Conservation (phyloP, 2,113 vertebrate genomes). For the Stigmatopora argus region DNA sequence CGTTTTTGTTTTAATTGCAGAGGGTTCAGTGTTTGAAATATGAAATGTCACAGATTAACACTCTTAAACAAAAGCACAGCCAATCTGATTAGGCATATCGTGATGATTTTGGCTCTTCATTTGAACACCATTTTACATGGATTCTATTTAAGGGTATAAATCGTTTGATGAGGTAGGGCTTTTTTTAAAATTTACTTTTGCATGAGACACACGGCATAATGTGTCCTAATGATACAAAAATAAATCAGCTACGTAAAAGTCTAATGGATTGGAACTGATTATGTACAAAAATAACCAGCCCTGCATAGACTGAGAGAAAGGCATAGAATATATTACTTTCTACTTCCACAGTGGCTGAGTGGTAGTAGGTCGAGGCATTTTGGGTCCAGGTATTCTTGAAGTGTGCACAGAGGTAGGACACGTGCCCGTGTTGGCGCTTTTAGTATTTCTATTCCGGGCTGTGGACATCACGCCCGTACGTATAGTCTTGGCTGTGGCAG, state of each 20-base stretch:
- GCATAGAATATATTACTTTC: conserved; percentile 16
- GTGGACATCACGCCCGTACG: conserved; percentile 68
- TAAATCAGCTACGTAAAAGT: conserved; percentile 12
- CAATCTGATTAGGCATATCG: conserved; percentile 4
- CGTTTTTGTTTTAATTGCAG: conserved; percentile 17
- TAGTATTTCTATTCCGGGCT: conserved; percentile 61
- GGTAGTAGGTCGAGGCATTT: conserved; percentile 57
- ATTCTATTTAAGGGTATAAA: conserved; percentile 60
- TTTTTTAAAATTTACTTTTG: conserved; percentile 21
- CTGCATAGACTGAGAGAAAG: conserved; percentile 11
- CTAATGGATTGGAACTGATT: conserved; percentile 4
- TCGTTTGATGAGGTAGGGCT: conserved; percentile 63
- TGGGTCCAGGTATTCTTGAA: conserved; percentile 57
- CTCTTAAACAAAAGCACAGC: conserved; percentile 9
- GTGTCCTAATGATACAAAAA: conserved; percentile 7
- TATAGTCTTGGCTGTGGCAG: conserved; percentile 67
- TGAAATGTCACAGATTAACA: conserved; percentile 17
- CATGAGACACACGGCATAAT: conserved; percentile 16
- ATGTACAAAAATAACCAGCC: background rate
- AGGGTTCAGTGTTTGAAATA: conserved; percentile 27
- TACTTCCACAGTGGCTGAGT: conserved; percentile 67
- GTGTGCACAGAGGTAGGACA: conserved; percentile 48
- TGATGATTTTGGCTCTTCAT: conserved; percentile 15
- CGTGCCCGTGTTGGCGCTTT: conserved; percentile 40
- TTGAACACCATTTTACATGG: conserved; percentile 10